Evolutionary conservation across 2,888 invertebrate genomes (phyloP).

Genomic region (Nyleta sp.): DNA sequence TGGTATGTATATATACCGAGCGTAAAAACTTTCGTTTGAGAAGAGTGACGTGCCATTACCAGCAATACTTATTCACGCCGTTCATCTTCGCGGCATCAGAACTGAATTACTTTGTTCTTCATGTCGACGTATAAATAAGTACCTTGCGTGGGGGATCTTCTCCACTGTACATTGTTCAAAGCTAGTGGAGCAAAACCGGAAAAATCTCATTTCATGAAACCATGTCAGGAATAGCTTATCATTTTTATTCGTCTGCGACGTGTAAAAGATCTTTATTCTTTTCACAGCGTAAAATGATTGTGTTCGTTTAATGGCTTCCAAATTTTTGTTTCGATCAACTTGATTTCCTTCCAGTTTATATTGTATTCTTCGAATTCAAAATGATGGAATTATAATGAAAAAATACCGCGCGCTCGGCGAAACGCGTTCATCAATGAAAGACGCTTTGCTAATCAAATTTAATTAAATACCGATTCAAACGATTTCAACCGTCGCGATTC

Average conservation of each 20-base stretch:
- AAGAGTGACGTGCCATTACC: slow-evolving; percentile 57
- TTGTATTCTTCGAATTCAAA: too few species aligned
- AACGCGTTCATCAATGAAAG: too few species aligned
- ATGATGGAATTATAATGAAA: too few species aligned
- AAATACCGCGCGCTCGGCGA: too few species aligned
- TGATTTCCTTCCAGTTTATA: too few species aligned
- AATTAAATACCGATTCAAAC: background rate
- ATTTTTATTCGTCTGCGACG: slow-evolving; percentile 15
- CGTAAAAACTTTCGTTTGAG: slow-evolving; percentile 55
- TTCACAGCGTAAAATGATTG: too few species aligned
- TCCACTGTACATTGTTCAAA: slow-evolving; percentile 32
- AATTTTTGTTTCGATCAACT: too few species aligned
- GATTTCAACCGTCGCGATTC: too few species aligned
- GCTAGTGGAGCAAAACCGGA: slow-evolving; percentile 29
- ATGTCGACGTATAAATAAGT: slow-evolving; percentile 57
- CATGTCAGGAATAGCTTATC: slow-evolving; percentile 28
- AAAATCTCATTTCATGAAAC: slow-evolving; percentile 43
- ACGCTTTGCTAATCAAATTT: background rate
- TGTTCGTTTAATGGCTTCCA: too few species aligned
- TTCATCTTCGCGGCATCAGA: slow-evolving; percentile 59
- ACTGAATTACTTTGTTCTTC: slow-evolving; percentile 59
- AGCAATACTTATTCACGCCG: slow-evolving; percentile 49
- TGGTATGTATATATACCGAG: slow-evolving; percentile 33
- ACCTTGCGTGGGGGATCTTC: slow-evolving; percentile 20
- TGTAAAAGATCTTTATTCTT: too few species aligned